Conservation (phyloP, 2,888 invertebrate genomes). For the Biston stratarius region DNA sequence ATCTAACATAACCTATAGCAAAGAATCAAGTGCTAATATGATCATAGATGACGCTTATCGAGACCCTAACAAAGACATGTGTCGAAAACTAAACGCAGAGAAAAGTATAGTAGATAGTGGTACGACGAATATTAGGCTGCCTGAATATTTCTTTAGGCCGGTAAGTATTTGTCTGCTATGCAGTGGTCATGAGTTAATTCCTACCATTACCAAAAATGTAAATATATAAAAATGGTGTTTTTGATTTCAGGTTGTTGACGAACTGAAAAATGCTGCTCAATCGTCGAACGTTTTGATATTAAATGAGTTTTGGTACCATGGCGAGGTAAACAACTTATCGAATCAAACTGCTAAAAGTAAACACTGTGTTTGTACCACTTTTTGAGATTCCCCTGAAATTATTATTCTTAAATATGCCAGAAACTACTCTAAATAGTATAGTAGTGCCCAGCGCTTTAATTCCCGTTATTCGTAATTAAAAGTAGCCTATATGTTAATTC, state of each 20-base stretch:
- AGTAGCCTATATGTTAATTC: too few species aligned
- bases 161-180: conserved; percentile 48
- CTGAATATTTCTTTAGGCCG: conserved; percentile 76
- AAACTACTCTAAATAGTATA: too few species aligned
- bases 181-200: too few species aligned
- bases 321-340: conserved; percentile 65
- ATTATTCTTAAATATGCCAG: too few species aligned
- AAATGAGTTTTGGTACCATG: conserved; percentile 77
- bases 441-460: too few species aligned
- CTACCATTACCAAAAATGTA: too few species aligned
- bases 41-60: conserved; percentile 30
- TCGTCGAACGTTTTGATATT: conserved; percentile 67
- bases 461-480: too few species aligned
- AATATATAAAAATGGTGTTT: neutral
- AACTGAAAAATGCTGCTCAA: conserved; percentile 65
- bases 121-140: conserved; percentile 87
- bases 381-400: too few species aligned
- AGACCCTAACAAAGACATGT: conserved; percentile 71
- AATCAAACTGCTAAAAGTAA: neutral
- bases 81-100: conserved; percentile 85
- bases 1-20: conserved; percentile 40
- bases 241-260: conserved; percentile 69
- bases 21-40: conserved; percentile 4
- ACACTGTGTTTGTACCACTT: neutral
- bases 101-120: conserved; percentile 89